phyloP scores from a whole-genome alignment of 2,113 vertebrate species.

The Zosterops japonicus region DNA sequence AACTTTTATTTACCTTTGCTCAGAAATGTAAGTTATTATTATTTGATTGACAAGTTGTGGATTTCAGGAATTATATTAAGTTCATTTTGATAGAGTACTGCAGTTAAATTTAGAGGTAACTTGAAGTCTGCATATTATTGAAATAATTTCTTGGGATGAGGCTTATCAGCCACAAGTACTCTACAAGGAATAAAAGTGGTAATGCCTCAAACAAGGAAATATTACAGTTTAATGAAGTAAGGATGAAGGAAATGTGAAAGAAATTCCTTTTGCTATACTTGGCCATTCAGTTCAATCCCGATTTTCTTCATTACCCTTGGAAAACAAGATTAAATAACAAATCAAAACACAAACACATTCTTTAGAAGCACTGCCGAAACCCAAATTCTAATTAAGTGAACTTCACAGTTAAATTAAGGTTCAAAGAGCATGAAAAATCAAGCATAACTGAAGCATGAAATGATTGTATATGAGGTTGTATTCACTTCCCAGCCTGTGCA shows the following conservation, averaged over 20 bases:
- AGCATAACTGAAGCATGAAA: constrained; percentile 59
- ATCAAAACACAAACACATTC: constrained; percentile 36
- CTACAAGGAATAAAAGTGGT: constrained; percentile 13
- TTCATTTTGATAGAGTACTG: background rate
- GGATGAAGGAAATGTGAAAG: background rate
- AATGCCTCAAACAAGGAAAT: constrained; percentile 17
- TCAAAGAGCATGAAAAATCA: constrained; percentile 71
- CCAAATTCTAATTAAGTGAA: constrained; percentile 56
- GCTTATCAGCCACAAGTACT: background rate
- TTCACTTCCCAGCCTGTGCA: constrained; percentile 8
- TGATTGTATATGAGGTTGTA: constrained; percentile 19
- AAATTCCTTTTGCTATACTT: background rate
- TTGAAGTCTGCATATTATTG: background rate
- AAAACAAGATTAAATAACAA: constrained; percentile 32
- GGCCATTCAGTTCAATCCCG: constrained; percentile 22
- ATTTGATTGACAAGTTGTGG: constrained; percentile 5
- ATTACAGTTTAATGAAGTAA: constrained; percentile 35
- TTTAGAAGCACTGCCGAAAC: constrained; percentile 8
- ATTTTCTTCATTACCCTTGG: constrained; percentile 36
- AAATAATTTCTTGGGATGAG: background rate
- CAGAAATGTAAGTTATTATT: constrained; percentile 15
- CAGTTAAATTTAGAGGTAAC: background rate
- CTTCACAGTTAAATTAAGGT: constrained; percentile 62
- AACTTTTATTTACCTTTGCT: constrained; percentile 71
- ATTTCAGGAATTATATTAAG: background rate